Evolutionary conservation across 1,140 invertebrate genomes (phyloP).

Genomic region (Cyclina sinensis): DNA sequence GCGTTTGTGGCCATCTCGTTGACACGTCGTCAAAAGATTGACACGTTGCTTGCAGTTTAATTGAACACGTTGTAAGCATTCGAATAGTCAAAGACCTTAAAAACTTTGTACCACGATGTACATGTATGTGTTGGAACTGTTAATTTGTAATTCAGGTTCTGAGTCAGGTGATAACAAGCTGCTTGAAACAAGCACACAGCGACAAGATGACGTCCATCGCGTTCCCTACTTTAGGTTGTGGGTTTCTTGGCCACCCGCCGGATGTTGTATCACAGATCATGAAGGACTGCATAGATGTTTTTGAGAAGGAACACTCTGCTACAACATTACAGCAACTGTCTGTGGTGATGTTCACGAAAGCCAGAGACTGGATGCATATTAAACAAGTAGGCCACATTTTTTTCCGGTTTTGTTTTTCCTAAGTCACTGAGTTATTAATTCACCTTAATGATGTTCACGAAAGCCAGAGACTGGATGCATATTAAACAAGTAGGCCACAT

Average conservation of each 20-base stretch:
- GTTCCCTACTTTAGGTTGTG: slow-evolving; percentile 70
- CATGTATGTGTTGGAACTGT: no score
- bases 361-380: slow-evolving; percentile 31
- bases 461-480: slow-evolving; percentile 31
- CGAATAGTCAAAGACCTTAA: no score
- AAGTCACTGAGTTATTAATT: no score
- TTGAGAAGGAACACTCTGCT: neutral
- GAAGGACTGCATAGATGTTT: slow-evolving; percentile 41
- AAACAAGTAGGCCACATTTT: slow-evolving; percentile 18
- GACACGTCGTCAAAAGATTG: no score
- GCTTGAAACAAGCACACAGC: slow-evolving; percentile 22
- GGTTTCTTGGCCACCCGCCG: slow-evolving; percentile 60
- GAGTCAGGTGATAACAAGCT: neutral
- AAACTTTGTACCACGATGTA: no score
- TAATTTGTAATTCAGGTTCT: slow-evolving; percentile 43
- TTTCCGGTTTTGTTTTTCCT: no score
- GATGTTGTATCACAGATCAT: slow-evolving; percentile 63
- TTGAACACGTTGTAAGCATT: no score
- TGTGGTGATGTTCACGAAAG: slow-evolving; percentile 39
- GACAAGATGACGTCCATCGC: slow-evolving; percentile 61
- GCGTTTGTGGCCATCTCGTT: no score
- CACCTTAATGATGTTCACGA: slow-evolving; percentile 37
- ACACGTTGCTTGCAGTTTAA: no score
- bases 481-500: slow-evolving; percentile 22
- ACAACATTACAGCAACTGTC: slow-evolving; percentile 29